Percentiles rank a stretch among this genome's conserved stretches.
Conservation (phyloP, 2,888 invertebrate genomes). For the Willowsia nigromaculata region DNA sequence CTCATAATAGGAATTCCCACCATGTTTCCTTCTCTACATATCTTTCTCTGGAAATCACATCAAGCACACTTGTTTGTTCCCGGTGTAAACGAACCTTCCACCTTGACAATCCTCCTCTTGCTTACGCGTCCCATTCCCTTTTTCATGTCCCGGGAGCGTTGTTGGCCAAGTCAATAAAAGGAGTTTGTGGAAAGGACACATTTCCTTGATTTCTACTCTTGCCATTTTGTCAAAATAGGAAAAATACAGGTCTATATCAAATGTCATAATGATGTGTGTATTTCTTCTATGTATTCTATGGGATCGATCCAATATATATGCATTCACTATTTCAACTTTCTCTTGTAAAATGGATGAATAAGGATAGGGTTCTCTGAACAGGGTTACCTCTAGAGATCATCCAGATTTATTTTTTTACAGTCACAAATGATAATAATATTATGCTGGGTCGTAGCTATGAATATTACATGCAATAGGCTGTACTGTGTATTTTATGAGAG, state of each 20-base stretch:
- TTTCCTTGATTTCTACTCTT: background rate
- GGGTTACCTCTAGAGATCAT: too few species aligned
- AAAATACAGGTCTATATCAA: background rate
- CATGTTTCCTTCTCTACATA: background rate
- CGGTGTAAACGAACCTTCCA: constrained; percentile 41
- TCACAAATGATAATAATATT: too few species aligned
- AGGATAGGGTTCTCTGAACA: too few species aligned
- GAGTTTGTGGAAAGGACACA: background rate
- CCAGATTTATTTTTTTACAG: too few species aligned
- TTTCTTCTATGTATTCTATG: background rate
- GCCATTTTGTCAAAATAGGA: background rate
- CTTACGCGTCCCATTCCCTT: background rate
- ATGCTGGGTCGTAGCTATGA: too few species aligned
- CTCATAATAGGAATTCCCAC: background rate
- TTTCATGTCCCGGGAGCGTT: background rate
- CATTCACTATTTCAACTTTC: background rate
- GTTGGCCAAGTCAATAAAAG: background rate
- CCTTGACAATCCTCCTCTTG: background rate
- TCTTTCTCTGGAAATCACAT: constrained; percentile 23
- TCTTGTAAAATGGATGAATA: too few species aligned
- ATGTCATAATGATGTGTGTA: background rate
- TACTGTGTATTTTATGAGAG: too few species aligned
- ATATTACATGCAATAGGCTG: too few species aligned
- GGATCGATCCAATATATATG: background rate
- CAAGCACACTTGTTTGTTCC: constrained; percentile 25